Conservation (phyloP, 2,113 vertebrate species). For the Eulemur rufifrons region DNA sequence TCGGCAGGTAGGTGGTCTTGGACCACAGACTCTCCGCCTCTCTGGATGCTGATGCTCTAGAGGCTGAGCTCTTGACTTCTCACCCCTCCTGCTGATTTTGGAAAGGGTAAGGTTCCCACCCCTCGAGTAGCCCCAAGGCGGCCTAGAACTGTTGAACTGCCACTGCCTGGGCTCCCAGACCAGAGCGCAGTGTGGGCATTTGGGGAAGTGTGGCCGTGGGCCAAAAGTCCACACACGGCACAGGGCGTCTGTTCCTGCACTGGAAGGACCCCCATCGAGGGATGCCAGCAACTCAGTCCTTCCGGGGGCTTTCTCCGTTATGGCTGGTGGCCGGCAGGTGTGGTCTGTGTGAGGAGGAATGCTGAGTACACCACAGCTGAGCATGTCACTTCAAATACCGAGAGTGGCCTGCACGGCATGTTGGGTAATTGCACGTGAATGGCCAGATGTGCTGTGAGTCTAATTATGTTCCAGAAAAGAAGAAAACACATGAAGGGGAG, state of each 20-base stretch:
- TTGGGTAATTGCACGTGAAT: slow-evolving; percentile 51
- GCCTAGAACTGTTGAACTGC: not conserved
- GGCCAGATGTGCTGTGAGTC: slow-evolving; percentile 58
- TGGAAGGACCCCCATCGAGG: not conserved
- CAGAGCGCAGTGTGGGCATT: not conserved
- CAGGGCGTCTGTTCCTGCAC: not conserved
- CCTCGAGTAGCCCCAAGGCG: not conserved
- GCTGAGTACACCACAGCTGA: not conserved
- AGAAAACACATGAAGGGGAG: not conserved
- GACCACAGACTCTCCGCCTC: not conserved
- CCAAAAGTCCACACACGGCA: rapidly evolving
- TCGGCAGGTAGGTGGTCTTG: not conserved
- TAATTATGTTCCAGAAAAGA: slow-evolving; percentile 60
- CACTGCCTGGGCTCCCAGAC: not conserved
- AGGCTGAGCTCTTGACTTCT: not conserved
- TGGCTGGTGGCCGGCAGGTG: not conserved
- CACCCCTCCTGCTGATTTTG: not conserved
- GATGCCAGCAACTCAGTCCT: not conserved
- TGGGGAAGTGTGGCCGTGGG: not conserved
- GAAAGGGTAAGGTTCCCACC: not conserved
- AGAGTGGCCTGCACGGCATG: not conserved
- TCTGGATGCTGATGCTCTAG: not conserved
- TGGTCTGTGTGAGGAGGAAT: not conserved
- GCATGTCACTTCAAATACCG: not conserved
- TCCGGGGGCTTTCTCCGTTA: not conserved